phyloP scores from a whole-genome alignment of 2,888 invertebrate species.

The Drosophila colorata region DNA sequence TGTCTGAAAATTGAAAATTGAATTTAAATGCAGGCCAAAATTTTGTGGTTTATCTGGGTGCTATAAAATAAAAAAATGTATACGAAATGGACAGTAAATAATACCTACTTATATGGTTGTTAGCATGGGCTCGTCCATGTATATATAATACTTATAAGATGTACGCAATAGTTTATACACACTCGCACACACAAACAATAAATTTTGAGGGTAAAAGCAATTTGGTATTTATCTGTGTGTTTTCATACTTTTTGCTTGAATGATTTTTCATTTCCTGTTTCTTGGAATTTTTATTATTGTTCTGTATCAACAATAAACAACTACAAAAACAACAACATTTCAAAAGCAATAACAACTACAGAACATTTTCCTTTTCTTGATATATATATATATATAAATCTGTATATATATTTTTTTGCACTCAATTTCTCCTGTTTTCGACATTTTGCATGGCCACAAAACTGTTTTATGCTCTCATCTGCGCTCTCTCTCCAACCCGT shows the following conservation, averaged over 20 bases:
- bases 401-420: constrained; percentile 41
- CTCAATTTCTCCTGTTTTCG: constrained; percentile 40
- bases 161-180: constrained; percentile 26
- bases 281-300: constrained; percentile 60
- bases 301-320: constrained; percentile 46
- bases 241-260: constrained; percentile 76
- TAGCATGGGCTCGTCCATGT: constrained; percentile 3
- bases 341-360: constrained; percentile 55
- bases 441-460: constrained; percentile 43
- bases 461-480: constrained; percentile 31
- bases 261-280: constrained; percentile 74
- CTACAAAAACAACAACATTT: constrained; percentile 28
- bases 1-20: constrained; percentile 20
- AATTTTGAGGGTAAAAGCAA: constrained; percentile 58
- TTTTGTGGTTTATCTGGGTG: constrained; percentile 7
- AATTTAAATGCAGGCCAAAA: constrained; percentile 30
- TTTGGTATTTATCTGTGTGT: constrained; percentile 73
- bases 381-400: background rate
- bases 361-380: constrained; percentile 23
- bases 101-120: constrained; percentile 1
- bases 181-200: constrained; percentile 19
- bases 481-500: background rate
- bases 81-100: background rate
- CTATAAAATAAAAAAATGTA: background rate
- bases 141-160: constrained; percentile 11